Conservation (phyloP, 2,113 vertebrate species). For the Megaleporinus macrocephalus region DNA sequence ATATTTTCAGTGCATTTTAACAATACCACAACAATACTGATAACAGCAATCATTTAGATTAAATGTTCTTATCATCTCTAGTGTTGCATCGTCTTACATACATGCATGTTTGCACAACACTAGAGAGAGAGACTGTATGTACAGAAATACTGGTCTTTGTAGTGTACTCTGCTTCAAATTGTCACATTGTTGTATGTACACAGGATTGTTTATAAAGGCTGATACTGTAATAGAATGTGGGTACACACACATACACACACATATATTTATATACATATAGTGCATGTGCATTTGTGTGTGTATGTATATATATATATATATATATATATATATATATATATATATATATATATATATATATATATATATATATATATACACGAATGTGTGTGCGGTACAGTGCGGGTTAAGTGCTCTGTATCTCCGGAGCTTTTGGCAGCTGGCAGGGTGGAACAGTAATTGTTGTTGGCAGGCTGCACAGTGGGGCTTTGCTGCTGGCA, state of each 20-base stretch:
- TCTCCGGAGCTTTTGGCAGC: slow-evolving; percentile 61
- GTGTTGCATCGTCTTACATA: no score
- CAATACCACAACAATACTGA: no score
- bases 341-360: slow-evolving; percentile 8
- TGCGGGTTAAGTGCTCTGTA: slow-evolving; percentile 52
- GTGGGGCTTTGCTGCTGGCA: slow-evolving; percentile 61
- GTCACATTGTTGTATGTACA: not conserved
- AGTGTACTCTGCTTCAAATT: not conserved
- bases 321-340: not conserved
- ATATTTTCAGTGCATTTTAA: no score
- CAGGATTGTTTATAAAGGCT: not conserved
- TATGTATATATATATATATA: not conserved
- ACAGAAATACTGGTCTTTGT: no score
- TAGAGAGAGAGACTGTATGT: no score
- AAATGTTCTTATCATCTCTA: no score
- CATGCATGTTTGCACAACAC: no score
- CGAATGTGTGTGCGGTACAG: slow-evolving; percentile 42
- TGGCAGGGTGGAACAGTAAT: slow-evolving; percentile 66
- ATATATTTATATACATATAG: slow-evolving; percentile 11
- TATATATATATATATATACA: slow-evolving; percentile 32
- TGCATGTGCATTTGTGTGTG: slow-evolving; percentile 15
- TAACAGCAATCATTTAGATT: no score
- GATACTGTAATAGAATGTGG: not conserved
- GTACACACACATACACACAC: not conserved
- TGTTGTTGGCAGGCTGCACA: slow-evolving; percentile 69